phyloP scores from a whole-genome alignment of 2,113 vertebrate genomes.

The Cettia cetti region DNA sequence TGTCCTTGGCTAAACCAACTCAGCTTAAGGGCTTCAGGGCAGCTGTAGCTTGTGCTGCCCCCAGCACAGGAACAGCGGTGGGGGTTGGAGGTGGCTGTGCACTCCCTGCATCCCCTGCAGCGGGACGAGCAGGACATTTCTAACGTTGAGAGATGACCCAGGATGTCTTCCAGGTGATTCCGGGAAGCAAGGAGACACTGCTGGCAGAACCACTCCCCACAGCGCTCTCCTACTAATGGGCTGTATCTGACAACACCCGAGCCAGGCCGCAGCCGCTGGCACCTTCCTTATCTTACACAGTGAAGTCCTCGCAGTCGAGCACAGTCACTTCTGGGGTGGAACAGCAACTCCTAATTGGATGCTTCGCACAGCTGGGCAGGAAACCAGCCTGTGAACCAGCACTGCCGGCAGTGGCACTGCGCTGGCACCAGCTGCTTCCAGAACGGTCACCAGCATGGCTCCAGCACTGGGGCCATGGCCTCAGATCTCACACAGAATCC shows the following conservation, averaged over 20 bases:
- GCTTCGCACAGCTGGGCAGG: not conserved
- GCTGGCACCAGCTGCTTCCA: fast-evolving
- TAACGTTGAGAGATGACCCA: not conserved
- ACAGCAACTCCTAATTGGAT: not conserved
- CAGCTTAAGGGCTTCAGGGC: not conserved
- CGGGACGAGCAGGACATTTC: fast-evolving
- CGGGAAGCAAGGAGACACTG: not conserved
- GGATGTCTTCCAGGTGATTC: not conserved
- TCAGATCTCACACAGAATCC: not conserved
- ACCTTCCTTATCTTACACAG: not conserved
- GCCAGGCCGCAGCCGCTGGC: not conserved
- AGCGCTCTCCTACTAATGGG: not conserved
- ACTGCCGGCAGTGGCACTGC: not conserved
- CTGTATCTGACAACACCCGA: not conserved
- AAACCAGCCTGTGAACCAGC: not conserved
- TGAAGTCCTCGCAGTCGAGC: not conserved
- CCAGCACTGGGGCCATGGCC: fast-evolving
- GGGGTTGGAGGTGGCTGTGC: not conserved
- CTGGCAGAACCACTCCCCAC: not conserved
- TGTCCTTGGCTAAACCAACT: not conserved
- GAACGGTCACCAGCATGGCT: fast-evolving
- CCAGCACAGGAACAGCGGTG: fast-evolving
- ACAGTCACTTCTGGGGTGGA: not conserved
- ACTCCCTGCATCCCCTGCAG: fast-evolving
- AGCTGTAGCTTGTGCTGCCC: not conserved